These are phyloP conservation scores for Leptinotarsa defecta DNA, from an alignment of 1,140 invertebrate genomes.

Conservation along the genomic window DNA sequence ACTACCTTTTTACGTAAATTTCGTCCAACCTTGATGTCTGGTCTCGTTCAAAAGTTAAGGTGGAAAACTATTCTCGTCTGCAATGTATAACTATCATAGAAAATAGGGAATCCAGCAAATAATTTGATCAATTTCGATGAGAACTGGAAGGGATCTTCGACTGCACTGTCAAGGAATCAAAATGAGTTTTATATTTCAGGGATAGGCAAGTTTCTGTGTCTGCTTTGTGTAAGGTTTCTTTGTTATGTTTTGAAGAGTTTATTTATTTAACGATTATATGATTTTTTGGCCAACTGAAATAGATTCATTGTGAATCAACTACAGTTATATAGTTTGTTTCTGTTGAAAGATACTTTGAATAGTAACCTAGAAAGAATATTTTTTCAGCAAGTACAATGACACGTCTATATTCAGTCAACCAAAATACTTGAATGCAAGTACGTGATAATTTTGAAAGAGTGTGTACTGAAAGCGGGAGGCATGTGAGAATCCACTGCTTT, in stretches of 20 bases:
- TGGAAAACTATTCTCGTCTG: no score
- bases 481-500: no score
- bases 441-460: background rate
- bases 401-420: background rate
- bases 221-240: constrained; percentile 28
- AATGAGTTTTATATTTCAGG: background rate
- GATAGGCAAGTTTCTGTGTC: constrained; percentile 7
- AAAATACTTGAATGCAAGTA: background rate
- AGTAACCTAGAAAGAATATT: no score
- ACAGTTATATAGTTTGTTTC: no score
- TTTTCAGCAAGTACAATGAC: no score
- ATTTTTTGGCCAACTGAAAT: background rate
- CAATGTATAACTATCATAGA: no score
- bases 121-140: background rate
- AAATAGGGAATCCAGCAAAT: background rate
- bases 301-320: background rate
- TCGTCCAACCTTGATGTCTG: no score
- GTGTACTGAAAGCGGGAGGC: background rate
- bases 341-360: no score
- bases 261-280: constrained; percentile 22
- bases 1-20: no score
- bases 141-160: background rate
- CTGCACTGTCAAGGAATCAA: background rate
- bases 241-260: constrained; percentile 24
- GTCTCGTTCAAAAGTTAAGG: no score